These are phyloP conservation scores for Microtus pennsylvanicus DNA, from an alignment of 2,113 vertebrate genomes.

Conservation along the genomic window DNA sequence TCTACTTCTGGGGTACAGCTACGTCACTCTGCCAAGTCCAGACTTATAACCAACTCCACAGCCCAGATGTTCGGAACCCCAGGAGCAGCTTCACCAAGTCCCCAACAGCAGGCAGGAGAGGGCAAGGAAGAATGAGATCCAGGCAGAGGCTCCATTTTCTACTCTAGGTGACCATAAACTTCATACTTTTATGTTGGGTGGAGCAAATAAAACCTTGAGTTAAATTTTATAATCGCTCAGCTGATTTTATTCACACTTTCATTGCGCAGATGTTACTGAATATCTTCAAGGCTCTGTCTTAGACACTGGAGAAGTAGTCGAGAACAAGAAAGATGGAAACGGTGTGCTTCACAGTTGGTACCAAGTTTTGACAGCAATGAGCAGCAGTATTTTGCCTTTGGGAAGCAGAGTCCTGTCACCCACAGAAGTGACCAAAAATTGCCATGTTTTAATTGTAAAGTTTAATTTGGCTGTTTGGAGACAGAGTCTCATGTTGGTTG, in stretches of 20 bases:
- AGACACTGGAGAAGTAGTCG: background rate
- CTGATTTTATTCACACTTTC: constrained; percentile 3
- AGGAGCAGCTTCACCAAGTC: background rate
- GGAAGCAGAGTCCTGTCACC: background rate
- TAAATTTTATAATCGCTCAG: background rate
- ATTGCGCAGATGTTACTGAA: background rate
- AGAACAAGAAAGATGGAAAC: background rate
- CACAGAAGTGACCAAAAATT: background rate
- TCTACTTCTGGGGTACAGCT: background rate
- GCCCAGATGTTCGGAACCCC: background rate
- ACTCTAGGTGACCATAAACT: background rate
- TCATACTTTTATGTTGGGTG: background rate
- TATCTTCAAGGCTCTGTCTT: background rate
- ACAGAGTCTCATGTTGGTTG: background rate
- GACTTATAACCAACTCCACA: background rate
- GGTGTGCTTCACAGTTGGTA: background rate
- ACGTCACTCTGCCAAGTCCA: background rate
- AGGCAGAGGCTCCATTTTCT: background rate
- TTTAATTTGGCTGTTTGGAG: background rate
- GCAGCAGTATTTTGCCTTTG: background rate
- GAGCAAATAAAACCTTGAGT: background rate
- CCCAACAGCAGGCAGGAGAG: background rate
- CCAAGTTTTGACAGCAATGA: background rate
- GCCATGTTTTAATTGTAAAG: background rate
- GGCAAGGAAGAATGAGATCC: background rate